Evolutionary conservation across 2,113 vertebrate species (phyloP), one percentile per base, ranked within the genome.

Genomic region (Entomyzon cyanotis): DNA sequence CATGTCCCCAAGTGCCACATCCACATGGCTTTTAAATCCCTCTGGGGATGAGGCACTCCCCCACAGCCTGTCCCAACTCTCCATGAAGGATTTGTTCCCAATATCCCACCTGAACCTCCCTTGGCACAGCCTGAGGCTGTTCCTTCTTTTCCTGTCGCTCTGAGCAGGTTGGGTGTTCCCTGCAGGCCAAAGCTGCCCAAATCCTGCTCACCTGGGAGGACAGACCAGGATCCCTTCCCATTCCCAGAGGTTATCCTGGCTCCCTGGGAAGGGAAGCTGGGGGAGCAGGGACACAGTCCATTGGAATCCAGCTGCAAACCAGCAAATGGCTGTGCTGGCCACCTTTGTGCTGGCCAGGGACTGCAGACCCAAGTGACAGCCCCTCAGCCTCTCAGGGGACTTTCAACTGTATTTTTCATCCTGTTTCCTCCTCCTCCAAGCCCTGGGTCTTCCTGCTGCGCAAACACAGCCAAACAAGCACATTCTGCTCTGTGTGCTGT

Each of bases 141-240:
- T 79, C 20, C 49, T 49, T 35, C 41, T 55, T 31, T 24, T 16
- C 19, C 55, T 24, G 12, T 22, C 17, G 3, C 13, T 39, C 27
- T 27, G n/a, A n/a, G 41, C 8, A 31, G 21, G 21, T 11, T 28
- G 15, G 22, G 22, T 23, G 52, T 42, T 17, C 30, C 53, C 69
- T 79, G 47, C 28, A 9, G 65, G 17, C 37, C 68, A 23, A 47
- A n/a, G 19, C 67, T 5, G 0, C 63, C 56, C 46, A 58, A 50
- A 20, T n/a, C n/a, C 41, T 59, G 10, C 42, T 85, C 33, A 17
- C 24, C 27, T 63, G 0, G 0, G n/a, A 68, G 28, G 30, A 70
- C 44, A 31, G 12, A 6, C 33, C 0, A 0, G 53, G 19, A 23
- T 24, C 49, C 73, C 17, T 17, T n/a, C n/a, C 35, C 1, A 0